Percentiles rank a stretch among this genome's conserved stretches.
Evolutionary conservation across 2,888 invertebrate species (phyloP).

Genomic region (Panopea generosa): DNA sequence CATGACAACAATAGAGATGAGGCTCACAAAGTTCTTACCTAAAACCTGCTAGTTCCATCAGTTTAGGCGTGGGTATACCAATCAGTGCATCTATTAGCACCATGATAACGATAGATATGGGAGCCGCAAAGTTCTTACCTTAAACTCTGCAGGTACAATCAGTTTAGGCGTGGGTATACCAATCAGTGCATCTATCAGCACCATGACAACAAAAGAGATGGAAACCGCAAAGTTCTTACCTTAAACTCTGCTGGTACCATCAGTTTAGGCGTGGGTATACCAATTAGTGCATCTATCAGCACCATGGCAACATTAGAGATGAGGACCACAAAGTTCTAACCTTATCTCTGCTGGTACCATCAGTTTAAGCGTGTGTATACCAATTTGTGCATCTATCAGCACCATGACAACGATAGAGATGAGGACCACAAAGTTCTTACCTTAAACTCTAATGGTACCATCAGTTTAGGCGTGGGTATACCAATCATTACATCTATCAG

Average conservation of each 20-base stretch:
- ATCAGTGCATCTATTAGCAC: slow-evolving; percentile 92
- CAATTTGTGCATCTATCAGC: slow-evolving; percentile 91
- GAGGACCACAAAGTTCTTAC: slow-evolving; percentile 98
- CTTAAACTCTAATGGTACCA: no score
- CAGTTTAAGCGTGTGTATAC: slow-evolving; percentile 97
- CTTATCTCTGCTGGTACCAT: slow-evolving; percentile 88
- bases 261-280: slow-evolving; percentile 97
- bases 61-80: slow-evolving; percentile 96
- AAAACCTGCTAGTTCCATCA: slow-evolving; percentile 89
- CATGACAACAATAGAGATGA: slow-evolving; percentile 98
- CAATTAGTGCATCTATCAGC: slow-evolving; percentile 91
- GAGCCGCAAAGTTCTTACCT: slow-evolving; percentile 99
- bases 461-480: no score
- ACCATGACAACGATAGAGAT: slow-evolving; percentile 98
- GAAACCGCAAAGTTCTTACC: no score
- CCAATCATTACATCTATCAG: no score
- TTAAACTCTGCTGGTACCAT: slow-evolving; percentile 88
- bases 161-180: no score
- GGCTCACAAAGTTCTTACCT: slow-evolving; percentile 94
- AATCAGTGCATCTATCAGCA: no score
- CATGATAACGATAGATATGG: slow-evolving; percentile 98
- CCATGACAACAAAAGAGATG: no score
- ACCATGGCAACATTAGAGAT: slow-evolving; percentile 98
- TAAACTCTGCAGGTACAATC: no score
- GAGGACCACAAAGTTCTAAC: slow-evolving; percentile 95